Percentiles rank a stretch among this genome's conserved stretches.
Evolutionary conservation across 2,888 invertebrate genomes (phyloP).

Genomic region (Synergus gifuensis): DNA sequence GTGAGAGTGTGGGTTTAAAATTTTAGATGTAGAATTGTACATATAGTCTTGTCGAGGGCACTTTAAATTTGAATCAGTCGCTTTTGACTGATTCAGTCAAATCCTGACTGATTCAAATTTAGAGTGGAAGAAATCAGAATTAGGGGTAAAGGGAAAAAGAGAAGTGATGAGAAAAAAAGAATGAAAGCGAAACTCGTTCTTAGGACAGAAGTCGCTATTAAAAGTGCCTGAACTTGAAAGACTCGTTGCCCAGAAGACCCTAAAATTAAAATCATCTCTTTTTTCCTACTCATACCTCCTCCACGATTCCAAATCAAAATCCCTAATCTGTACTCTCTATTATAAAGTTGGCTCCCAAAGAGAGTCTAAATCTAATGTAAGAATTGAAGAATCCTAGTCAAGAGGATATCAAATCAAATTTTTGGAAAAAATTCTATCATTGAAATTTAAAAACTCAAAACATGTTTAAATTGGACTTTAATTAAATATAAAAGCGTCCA

Average conservation of each 20-base stretch:
- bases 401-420: not conserved
- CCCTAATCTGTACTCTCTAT: too few relatives aligned
- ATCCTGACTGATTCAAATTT: too few relatives aligned
- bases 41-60: constrained; percentile 10
- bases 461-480: not conserved
- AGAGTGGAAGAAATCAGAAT: constrained; percentile 36
- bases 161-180: constrained; percentile 36
- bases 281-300: not conserved
- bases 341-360: too few relatives aligned
- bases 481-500: not conserved
- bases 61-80: too few relatives aligned
- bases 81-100: too few relatives aligned
- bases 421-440: not conserved
- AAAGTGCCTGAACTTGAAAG: not conserved
- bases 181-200: constrained; percentile 3
- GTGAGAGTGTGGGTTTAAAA: constrained; percentile 30
- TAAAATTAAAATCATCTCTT: not conserved
- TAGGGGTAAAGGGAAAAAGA: constrained; percentile 43
- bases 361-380: not conserved
- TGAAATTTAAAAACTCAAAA: not conserved
- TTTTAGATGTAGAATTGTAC: constrained; percentile 30
- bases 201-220: not conserved
- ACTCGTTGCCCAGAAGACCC: not conserved
- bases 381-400: not conserved
- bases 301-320: too few relatives aligned